phyloP scores from a whole-genome alignment of 2,888 invertebrate genomes.

The Drosophila formosana region DNA sequence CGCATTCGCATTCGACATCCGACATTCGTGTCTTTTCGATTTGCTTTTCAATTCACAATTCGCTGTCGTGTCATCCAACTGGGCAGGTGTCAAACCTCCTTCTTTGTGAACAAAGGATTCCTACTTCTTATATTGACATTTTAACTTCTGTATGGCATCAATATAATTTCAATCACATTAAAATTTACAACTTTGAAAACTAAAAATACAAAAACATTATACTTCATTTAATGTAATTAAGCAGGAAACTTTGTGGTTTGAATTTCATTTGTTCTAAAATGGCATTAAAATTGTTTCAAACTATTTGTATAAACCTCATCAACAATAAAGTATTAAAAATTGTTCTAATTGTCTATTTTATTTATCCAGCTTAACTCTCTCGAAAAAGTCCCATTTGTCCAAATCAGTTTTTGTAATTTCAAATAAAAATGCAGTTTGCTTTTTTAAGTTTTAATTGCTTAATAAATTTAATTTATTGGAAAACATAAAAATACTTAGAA shows the following conservation, averaged over 20 bases:
- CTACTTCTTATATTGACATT: conserved; percentile 30
- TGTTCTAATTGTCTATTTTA: no score
- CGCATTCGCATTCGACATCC: conserved; percentile 16
- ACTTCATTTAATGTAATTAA: no score
- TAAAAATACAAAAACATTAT: background rate
- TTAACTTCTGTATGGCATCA: conserved; percentile 5
- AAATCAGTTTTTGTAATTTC: no score
- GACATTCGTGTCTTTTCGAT: conserved; percentile 21
- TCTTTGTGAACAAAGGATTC: background rate
- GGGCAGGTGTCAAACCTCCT: conserved; percentile 40
- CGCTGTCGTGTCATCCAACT: conserved; percentile 27
- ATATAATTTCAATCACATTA: background rate
- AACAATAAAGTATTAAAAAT: no score
- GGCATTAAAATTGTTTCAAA: no score
- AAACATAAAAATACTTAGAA: conserved; percentile 80
- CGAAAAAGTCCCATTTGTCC: no score
- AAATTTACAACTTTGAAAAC: background rate
- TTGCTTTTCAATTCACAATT: conserved; percentile 33
- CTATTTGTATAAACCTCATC: no score
- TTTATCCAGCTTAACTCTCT: no score
- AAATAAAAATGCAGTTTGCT: background rate
- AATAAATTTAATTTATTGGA: conserved; percentile 82
- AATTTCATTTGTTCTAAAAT: no score
- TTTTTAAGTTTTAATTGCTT: conserved; percentile 58
- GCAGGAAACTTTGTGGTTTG: no score